Conservation (phyloP, 2,888 invertebrate genomes). For the Listrodromus nycthemerus region DNA sequence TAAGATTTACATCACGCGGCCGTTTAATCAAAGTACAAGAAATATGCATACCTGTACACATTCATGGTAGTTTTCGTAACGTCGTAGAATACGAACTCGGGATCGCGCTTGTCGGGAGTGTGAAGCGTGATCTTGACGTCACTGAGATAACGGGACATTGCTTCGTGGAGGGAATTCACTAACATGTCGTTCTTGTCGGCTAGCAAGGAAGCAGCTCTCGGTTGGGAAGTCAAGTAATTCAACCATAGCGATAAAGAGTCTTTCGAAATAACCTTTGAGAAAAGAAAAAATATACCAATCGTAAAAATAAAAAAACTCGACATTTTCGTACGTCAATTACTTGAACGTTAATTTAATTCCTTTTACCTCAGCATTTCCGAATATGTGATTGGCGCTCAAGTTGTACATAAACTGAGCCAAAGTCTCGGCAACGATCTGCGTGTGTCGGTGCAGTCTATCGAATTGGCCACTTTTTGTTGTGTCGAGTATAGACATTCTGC, state of each 20-base stretch:
- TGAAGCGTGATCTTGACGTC: conserved; percentile 90
- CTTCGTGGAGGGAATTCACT: conserved; percentile 90
- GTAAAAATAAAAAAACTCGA: background rate
- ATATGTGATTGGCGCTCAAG: conserved; percentile 87
- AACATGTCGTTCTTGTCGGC: conserved; percentile 88
- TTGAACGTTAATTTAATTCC: background rate
- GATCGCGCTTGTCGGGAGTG: conserved; percentile 93
- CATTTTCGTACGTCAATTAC: background rate
- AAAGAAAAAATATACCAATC: background rate
- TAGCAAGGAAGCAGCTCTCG: conserved; percentile 91
- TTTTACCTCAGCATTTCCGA: conserved; percentile 90
- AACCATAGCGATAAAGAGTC: conserved; percentile 91
- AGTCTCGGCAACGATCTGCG: conserved; percentile 92
- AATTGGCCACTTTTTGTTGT: conserved; percentile 86
- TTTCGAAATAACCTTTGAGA: conserved; percentile 89
- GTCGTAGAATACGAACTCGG: conserved; percentile 96
- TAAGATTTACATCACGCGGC: background rate
- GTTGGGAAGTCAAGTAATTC: conserved; percentile 89
- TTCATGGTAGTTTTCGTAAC: conserved; percentile 92
- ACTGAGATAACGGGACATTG: conserved; percentile 90
- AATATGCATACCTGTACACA: conserved; percentile 91
- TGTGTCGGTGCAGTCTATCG: conserved; percentile 88
- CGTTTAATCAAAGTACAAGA: background rate
- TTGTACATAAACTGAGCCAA: conserved; percentile 93
- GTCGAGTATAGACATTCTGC: conserved; percentile 88